These are phyloP conservation scores for Gephyroberyx darwinii DNA, from an alignment of 2,797 vertebrate species.

Conservation along the genomic window DNA sequence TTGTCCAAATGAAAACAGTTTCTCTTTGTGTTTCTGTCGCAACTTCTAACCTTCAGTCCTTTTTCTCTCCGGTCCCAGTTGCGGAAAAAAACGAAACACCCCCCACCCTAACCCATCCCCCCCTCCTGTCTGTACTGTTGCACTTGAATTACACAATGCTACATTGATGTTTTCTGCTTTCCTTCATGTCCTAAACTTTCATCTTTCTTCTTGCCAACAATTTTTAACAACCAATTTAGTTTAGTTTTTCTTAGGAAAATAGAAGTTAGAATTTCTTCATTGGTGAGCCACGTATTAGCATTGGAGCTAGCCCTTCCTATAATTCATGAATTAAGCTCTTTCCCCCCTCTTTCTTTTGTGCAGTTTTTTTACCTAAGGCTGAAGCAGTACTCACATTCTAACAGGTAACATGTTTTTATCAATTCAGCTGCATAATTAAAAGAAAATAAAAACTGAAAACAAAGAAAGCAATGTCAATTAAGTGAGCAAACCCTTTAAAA, in stretches of 20 bases:
- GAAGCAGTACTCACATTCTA: conserved; percentile 36
- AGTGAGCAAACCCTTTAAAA: neutral
- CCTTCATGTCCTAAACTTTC: neutral
- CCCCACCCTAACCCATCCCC: too few relatives aligned
- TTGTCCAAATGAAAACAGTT: conserved; percentile 11
- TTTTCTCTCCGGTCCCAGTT: conserved; percentile 15
- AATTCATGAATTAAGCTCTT: conserved; percentile 4
- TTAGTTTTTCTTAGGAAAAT: too few relatives aligned
- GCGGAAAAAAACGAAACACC: neutral
- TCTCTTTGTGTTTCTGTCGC: conserved; percentile 4
- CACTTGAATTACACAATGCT: too few relatives aligned
- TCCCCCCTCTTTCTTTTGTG: conserved; percentile 33
- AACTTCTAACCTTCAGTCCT: neutral
- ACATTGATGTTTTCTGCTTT: too few relatives aligned
- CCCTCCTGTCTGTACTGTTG: too few relatives aligned
- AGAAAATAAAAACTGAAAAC: too few relatives aligned
- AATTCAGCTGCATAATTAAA: neutral
- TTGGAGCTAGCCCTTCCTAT: neutral
- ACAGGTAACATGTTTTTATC: conserved; percentile 69
- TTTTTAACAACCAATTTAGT: too few relatives aligned
- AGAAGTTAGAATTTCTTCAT: too few relatives aligned
- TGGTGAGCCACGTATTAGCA: neutral
- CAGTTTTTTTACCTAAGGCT: conserved; percentile 83
- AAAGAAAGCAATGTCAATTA: too few relatives aligned
- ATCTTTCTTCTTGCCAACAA: too few relatives aligned